Evolutionary conservation across 35 echinoderm and acorn worm genomes (phyloP), one percentile per base, ranked within the genome.

Genomic region (Eucidaris tribuloides): DNA sequence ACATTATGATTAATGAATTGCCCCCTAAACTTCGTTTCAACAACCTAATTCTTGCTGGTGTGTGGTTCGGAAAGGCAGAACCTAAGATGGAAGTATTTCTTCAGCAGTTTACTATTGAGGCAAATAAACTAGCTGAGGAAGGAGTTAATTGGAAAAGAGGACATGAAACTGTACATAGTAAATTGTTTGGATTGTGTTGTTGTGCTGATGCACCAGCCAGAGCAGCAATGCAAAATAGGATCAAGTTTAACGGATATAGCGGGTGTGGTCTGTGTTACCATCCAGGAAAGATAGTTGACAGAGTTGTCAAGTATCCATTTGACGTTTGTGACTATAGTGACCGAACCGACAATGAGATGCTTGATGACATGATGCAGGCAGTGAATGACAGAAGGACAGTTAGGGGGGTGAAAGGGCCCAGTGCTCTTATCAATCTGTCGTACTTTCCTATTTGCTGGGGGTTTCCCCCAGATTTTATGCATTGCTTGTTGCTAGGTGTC

Each of bases 171-270:
- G 63, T 91, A 54, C 71, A 85, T 32, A 91, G 88, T 63, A 79
- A 85, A 79, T 48, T 84, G 2, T 91, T 38, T 68, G 56, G 81
- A 27, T 78, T 91, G 0, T 85, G 19, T 33, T 92, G 90, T 46
- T 74, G 48, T 92, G 90, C 86, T 29, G 79, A 92, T 87, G 84
- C 78, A 5, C 84, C 84, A 24, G 84, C 89, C 17, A 57, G 83
- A 5, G 56, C 89, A 49, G 42, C 72, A 5, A 56, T 85, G 89
- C 71, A 85, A 41, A 91, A 91, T 61, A 65, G 27, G 4, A 2
- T 91, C 0, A 5, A 79, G 39, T 91, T 85, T n/a, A 91, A 91
- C 85, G 89, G 82, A 0, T 91, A 91, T 40, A 79, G 78, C 46
- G 89, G 89, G 9, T 85, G 89, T 91, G 42, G 70, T 3, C 38